Percentiles rank a stretch among this genome's conserved stretches.
These are phyloP conservation scores for Cheirogaleus medius DNA, from an alignment of 2,113 vertebrate genomes.

Conservation along the genomic window DNA sequence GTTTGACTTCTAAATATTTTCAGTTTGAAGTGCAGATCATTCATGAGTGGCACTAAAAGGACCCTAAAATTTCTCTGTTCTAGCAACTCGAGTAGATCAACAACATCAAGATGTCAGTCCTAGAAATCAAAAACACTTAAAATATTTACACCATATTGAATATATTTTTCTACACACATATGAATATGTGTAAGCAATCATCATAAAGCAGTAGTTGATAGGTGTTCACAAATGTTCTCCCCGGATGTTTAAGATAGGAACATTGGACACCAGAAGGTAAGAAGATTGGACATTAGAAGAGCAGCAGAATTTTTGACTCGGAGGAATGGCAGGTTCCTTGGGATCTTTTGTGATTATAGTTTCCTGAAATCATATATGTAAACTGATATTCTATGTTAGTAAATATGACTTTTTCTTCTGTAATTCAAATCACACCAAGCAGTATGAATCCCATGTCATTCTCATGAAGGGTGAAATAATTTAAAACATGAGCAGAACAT, in stretches of 20 bases:
- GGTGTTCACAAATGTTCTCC: background rate
- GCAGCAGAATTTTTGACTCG: background rate
- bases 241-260: background rate
- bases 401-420: background rate
- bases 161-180: background rate
- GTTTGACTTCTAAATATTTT: background rate
- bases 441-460: background rate
- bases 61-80: background rate
- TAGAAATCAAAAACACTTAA: background rate
- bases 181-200: background rate
- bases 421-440: background rate
- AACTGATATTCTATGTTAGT: background rate
- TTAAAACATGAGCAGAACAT: conserved; percentile 14
- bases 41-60: background rate
- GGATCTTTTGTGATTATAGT: background rate
- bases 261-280: no score
- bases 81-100: background rate
- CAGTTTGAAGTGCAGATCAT: background rate
- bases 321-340: background rate
- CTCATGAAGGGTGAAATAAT: background rate
- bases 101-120: background rate
- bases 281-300: background rate
- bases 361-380: background rate
- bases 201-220: background rate
- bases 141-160: background rate